Evolutionary conservation across 2,888 invertebrate species (phyloP), one percentile per base, ranked within the genome.

Genomic region (Vesta saturnalis): DNA sequence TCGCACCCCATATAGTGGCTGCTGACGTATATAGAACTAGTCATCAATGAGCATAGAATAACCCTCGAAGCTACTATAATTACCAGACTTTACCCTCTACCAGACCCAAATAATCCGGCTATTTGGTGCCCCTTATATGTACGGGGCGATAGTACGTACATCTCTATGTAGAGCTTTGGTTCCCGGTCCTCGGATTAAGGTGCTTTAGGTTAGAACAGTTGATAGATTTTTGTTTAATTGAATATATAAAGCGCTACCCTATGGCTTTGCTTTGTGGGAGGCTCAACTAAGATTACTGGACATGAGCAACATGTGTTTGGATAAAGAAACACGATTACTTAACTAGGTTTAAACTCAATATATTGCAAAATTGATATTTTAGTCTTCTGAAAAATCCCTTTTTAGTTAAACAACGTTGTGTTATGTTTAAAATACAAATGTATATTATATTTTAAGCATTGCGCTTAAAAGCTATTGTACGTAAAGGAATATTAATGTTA

Each of bases 171-270:
- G 75, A 74, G 77, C 79, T 78, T 79, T 73, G 74, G 72, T 73
- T 75, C 77, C 77, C 69, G 74, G 71, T 62, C 74, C 72, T 70
- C 74, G 83, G 83, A 83, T 84, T 84, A 84, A 79, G 81, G 81
- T 82, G 81, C 83, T 83, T 81, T 84, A 81, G 80, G 81, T 82
- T 83, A 83, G 82, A 84, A 78, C 83, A 84, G 84, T 84, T 84
- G 86, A 89, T 87, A 87, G 86, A 87, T 88, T 88, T 87, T 89
- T 88, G 89, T 89, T 88, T 89, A 90, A 90, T 90, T 89, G 89
- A 90, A 90, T 89, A 89, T 88, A 88, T 88, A 90, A 89, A 87
- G 85, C 78, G 75, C 76, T 76, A 76, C 77, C 78, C 75, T 76
- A 52, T 70, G 77, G 78, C 75, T 78, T 81, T 80, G 80, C 79